Conservation (phyloP, 2,113 vertebrate genomes). For the Bettongia penicillata region DNA sequence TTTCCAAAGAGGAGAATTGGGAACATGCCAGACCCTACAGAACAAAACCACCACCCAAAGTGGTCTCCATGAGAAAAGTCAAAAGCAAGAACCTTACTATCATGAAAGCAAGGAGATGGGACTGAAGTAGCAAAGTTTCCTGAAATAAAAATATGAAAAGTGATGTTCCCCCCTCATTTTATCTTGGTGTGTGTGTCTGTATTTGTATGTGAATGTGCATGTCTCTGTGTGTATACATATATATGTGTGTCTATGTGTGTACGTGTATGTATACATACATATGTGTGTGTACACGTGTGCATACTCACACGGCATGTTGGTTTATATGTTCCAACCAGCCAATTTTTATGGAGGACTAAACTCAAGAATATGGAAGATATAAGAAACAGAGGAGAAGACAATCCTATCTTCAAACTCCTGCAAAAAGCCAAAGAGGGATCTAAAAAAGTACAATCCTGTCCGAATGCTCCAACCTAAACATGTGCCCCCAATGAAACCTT, state of each 20-base stretch:
- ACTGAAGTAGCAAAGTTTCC: conserved; percentile 57
- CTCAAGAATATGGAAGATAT: conserved; percentile 55
- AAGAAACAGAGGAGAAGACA: conserved; percentile 57
- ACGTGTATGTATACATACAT: neutral
- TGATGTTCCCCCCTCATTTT: neutral
- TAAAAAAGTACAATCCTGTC: neutral
- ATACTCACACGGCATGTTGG: neutral
- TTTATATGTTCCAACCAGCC: conserved; percentile 52
- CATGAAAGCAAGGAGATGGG: conserved; percentile 72
- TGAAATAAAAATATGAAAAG: conserved; percentile 51
- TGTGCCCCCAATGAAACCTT: conserved; percentile 62
- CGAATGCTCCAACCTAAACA: neutral
- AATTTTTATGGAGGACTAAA: conserved; percentile 59
- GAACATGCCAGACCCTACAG: conserved; percentile 73
- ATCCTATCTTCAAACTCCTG: conserved; percentile 48
- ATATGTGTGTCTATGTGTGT: neutral
- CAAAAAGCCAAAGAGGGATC: neutral
- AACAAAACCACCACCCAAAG: conserved; percentile 74
- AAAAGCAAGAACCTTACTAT: conserved; percentile 65
- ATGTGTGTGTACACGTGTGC: neutral
- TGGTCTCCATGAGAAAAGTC: conserved; percentile 75
- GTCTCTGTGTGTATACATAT: neutral
- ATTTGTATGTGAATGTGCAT: neutral
- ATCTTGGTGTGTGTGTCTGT: neutral
- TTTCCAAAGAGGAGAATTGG: conserved; percentile 75